phyloP scores from a whole-genome alignment of 2,797 vertebrate species.

The Thalassophryne amazonica region DNA sequence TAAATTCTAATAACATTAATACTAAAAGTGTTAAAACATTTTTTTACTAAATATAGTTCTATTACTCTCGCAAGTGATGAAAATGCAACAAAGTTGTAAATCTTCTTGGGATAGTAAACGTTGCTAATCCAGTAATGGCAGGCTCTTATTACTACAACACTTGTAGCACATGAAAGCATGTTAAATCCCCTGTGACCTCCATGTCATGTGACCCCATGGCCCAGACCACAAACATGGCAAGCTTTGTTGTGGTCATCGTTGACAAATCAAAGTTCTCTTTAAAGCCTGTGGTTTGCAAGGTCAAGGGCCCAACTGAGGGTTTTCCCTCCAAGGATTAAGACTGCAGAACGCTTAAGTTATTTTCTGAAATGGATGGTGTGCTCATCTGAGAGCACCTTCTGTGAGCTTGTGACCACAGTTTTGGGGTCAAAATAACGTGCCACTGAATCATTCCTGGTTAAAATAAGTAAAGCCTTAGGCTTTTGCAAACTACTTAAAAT shows the following conservation, averaged over 20 bases:
- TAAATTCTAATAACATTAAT: no score
- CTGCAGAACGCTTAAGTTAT: constrained; percentile 35
- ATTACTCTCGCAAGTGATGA: no score
- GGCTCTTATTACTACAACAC: constrained; percentile 13
- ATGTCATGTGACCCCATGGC: constrained; percentile 41
- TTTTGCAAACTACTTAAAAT: constrained; percentile 25
- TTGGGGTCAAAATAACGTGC: constrained; percentile 37
- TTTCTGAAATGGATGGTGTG: constrained; percentile 49
- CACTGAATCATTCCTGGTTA: constrained; percentile 46
- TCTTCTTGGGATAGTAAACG: background rate
- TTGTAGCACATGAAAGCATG: constrained; percentile 26
- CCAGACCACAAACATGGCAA: constrained; percentile 30
- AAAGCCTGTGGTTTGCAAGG: constrained; percentile 59
- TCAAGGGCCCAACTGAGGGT: constrained; percentile 48
- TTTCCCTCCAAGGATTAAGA: constrained; percentile 60
- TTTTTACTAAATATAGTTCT: no score
- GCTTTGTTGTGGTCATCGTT: constrained; percentile 74
- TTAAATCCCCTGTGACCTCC: constrained; percentile 27
- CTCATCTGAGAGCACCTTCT: constrained; percentile 59
- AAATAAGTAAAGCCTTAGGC: constrained; percentile 51
- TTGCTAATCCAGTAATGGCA: constrained; percentile 3
- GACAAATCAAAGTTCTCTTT: constrained; percentile 72
- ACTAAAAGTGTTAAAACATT: no score
- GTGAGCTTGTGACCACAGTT: constrained; percentile 60
- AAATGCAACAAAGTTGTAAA: no score